A percentile compares a stretch with the other conserved stretches of the same genome.
Conservation (phyloP, 2,113 vertebrate genomes). For the Daboia siamensis region DNA sequence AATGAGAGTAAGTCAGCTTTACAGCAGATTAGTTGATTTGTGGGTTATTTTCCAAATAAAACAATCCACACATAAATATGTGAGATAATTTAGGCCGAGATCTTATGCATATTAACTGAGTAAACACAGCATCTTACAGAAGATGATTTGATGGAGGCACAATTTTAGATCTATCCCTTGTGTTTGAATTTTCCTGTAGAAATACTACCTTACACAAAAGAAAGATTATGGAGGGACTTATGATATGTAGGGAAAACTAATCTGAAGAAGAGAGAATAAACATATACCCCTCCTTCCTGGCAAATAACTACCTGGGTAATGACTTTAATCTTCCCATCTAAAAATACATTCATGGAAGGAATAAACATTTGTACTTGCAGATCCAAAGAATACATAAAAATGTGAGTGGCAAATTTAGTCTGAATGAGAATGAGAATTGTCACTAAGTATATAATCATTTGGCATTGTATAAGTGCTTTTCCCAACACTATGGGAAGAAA, state of each 20-base stretch:
- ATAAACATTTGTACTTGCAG: not conserved
- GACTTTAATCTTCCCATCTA: not conserved
- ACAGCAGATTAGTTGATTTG: constrained; percentile 19
- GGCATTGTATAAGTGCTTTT: not conserved
- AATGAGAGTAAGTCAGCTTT: not conserved
- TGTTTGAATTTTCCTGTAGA: not conserved
- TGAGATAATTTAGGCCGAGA: not conserved
- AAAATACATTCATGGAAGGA: not conserved
- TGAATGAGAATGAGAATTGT: not conserved
- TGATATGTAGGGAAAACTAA: not conserved
- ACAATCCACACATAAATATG: constrained; percentile 1
- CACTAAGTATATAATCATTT: not conserved
- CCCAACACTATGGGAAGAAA: not conserved
- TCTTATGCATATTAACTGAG: not conserved
- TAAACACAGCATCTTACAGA: not conserved
- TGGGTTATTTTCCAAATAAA: not conserved
- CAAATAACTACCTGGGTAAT: not conserved
- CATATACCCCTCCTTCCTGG: not conserved
- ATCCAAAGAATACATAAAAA: not conserved
- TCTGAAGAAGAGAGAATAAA: not conserved
- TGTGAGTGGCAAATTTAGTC: not conserved
- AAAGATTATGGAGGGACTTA: not conserved
- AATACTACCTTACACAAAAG: not conserved
- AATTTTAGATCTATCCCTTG: not conserved
- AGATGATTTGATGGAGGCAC: not conserved